Base-by-base conservation (phyloP, 1,140 invertebrate genomes). In the Dryas iulia region DNA sequence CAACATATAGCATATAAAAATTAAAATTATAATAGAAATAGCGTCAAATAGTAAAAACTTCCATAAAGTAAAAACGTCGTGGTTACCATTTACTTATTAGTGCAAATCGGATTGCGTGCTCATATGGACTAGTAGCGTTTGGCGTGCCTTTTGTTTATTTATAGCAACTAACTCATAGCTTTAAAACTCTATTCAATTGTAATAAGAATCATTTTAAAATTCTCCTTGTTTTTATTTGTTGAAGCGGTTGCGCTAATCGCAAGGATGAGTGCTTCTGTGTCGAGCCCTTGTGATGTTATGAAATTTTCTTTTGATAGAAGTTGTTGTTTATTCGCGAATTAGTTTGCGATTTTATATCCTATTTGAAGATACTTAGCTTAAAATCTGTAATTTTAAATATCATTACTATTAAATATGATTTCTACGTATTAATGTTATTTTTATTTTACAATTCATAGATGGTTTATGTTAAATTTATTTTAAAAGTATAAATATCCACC, bases 101-200 rank as follows among this genome's bases (percentile, higher is more conserved):
- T 81, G 83, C 83, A 66, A 73, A 76, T 74, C 72, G 66, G 66
- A 63, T 85, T 85, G 81, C 83, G 74, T 85, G 81, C 61, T 47
- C 62, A 64, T 54, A 39, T 62, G 26, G 21, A 58, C 33, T 65
- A 30, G 64, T 62, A 33, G 59, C 30, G 60, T 68, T 66, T 30
- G 57, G n/a, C 28, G 59, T 61, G 23, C 59, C 54, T 59, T 62
- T 69, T 69, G 53, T 62, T 69, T 62, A 69, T 58, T 57, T 58
- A 58, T n/a, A 47, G 25, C 30, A 30, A 30, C 10, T 23, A 21
- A 28, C 21, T 12, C 26, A 39, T n/a, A 26, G 4, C 33, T 12
- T 0, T 33, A 24, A 28, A 28, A 39, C 54, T 39, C 33, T 69
- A 69, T 26, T 28, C 8, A 7, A 24, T 53, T 31, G 14, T 3